Evolutionary conservation across 2,113 vertebrate genomes (phyloP).

Genomic region (Oryzias javanicus): DNA sequence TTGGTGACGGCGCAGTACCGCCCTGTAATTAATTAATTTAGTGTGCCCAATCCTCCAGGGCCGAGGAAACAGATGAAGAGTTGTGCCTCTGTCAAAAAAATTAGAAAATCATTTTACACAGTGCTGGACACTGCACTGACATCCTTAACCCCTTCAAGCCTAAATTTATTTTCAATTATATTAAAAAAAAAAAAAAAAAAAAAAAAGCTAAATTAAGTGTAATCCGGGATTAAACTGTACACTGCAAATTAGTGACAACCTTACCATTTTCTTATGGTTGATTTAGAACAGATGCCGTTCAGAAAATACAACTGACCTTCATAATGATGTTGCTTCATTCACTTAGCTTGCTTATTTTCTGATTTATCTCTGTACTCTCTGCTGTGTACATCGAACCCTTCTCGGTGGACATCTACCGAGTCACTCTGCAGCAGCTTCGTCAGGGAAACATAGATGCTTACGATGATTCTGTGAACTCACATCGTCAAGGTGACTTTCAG

Average conservation of each 20-base stretch:
- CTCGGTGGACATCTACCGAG: slow-evolving; percentile 54
- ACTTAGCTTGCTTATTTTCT: slow-evolving; percentile 32
- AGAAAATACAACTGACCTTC: slow-evolving; percentile 50
- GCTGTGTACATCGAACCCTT: slow-evolving; percentile 31
- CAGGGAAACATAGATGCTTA: slow-evolving; percentile 52
- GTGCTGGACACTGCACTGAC: slow-evolving; percentile 14
- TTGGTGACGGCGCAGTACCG: slow-evolving; percentile 29
- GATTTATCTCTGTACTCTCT: slow-evolving; percentile 50
- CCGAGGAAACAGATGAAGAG: slow-evolving; percentile 30
- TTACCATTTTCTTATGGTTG: slow-evolving; percentile 24
- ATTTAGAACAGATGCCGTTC: slow-evolving; percentile 46
- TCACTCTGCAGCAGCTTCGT: slow-evolving; percentile 62
- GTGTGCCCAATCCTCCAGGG: slow-evolving; percentile 20
- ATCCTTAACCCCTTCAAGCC: slow-evolving; percentile 1
- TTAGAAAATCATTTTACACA: slow-evolving; percentile 13
- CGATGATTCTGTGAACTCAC: slow-evolving; percentile 44
- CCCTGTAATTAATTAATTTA: slow-evolving; percentile 54
- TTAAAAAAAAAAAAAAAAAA: too few relatives aligned
- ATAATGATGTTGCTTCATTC: slow-evolving; percentile 5
- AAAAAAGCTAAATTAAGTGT: too few relatives aligned
- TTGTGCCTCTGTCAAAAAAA: slow-evolving; percentile 21
- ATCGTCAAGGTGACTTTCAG: slow-evolving; percentile 64
- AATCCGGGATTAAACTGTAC: too few relatives aligned
- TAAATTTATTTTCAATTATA: too few relatives aligned
- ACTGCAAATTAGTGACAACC: background rate